Evolutionary conservation across 2,888 invertebrate species (phyloP).

Genomic region (Bruchidius siliquastri): DNA sequence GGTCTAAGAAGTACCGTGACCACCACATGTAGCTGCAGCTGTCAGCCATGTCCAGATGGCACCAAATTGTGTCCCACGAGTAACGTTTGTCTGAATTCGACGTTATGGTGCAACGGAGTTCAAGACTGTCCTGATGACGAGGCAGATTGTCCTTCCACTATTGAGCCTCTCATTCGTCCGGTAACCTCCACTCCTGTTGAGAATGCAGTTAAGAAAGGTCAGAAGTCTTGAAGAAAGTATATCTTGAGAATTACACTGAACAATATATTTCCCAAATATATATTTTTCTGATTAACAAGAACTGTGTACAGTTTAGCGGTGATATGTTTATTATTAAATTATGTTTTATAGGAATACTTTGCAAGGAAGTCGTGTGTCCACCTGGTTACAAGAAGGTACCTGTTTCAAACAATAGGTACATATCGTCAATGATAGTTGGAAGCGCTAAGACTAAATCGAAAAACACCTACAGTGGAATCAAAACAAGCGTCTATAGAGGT

Average conservation of each 20-base stretch:
- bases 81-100: slow-evolving; percentile 64
- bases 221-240: too few relatives aligned
- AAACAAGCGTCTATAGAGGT: slow-evolving; percentile 37
- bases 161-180: background rate
- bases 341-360: slow-evolving; percentile 23
- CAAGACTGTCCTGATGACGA: slow-evolving; percentile 83
- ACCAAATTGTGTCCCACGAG: slow-evolving; percentile 69
- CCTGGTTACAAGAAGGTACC: slow-evolving; percentile 39
- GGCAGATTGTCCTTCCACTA: slow-evolving; percentile 52
- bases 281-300: too few relatives aligned
- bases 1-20: slow-evolving; percentile 57
- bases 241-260: too few relatives aligned
- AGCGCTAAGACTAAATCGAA: slow-evolving; percentile 19
- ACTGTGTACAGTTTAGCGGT: too few relatives aligned
- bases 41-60: slow-evolving; percentile 65
- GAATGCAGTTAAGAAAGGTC: background rate
- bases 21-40: slow-evolving; percentile 65
- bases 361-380: slow-evolving; percentile 44
- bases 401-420: slow-evolving; percentile 41
- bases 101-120: slow-evolving; percentile 76
- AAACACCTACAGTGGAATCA: slow-evolving; percentile 31
- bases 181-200: background rate
- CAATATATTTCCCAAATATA: too few relatives aligned
- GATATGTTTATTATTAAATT: too few relatives aligned
- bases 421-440: slow-evolving; percentile 50